Conservation (phyloP, 1,140 invertebrate species). For the Penaeus vannamei region DNA sequence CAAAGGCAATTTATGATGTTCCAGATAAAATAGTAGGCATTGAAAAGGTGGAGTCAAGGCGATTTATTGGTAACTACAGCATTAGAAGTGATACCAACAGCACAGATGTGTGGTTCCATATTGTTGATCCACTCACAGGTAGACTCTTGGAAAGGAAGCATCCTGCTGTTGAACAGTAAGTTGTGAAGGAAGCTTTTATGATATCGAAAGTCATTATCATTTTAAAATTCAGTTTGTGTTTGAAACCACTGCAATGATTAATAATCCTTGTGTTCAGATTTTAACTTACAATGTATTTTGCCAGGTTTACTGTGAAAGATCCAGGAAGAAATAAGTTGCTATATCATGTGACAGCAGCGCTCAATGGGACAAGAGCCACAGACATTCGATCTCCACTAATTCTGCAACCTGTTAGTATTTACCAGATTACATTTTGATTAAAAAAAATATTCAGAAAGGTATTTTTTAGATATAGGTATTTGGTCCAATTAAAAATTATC, state of each 20-base stretch:
- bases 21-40: slow-evolving; percentile 52
- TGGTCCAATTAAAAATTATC: too few species aligned
- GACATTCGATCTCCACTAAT: slow-evolving; percentile 49
- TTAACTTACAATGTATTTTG: neutral
- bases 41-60: slow-evolving; percentile 50
- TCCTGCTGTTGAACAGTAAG: slow-evolving; percentile 39
- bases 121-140: slow-evolving; percentile 41
- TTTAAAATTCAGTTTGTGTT: too few species aligned
- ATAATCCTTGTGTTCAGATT: neutral
- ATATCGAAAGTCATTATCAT: too few species aligned
- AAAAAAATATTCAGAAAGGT: too few species aligned
- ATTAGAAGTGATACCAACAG: slow-evolving; percentile 33
- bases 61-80: slow-evolving; percentile 44
- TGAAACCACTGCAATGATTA: too few species aligned
- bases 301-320: neutral
- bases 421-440: neutral
- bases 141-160: slow-evolving; percentile 23
- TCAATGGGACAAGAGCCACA: slow-evolving; percentile 23
- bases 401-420: slow-evolving; percentile 43
- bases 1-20: neutral
- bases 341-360: slow-evolving; percentile 34
- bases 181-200: neutral
- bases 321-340: neutral
- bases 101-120: slow-evolving; percentile 56
- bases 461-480: too few species aligned